phyloP scores from a whole-genome alignment of 2,797 vertebrate genomes.

The Epinephelus awoara region DNA sequence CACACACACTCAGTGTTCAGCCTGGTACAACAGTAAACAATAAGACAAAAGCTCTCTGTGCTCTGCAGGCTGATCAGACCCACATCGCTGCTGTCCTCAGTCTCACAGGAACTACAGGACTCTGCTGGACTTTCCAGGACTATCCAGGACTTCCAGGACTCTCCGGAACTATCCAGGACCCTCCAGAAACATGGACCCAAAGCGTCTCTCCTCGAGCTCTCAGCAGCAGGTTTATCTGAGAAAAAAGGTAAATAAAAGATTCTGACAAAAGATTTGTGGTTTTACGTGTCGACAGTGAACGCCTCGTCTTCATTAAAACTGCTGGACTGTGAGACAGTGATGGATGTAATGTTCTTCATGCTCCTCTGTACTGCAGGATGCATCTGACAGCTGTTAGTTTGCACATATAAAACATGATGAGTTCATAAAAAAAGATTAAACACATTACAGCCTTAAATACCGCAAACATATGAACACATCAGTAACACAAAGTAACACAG shows the following conservation, averaged over 20 bases:
- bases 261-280: too few relatives aligned
- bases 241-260: conserved; percentile 72
- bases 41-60: conserved; percentile 83
- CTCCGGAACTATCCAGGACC: conserved; percentile 1
- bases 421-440: too few relatives aligned
- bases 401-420: too few relatives aligned
- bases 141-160: neutral
- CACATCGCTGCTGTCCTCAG: conserved; percentile 62
- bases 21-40: conserved; percentile 89
- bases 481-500: too few relatives aligned
- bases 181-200: conserved; percentile 75
- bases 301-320: too few relatives aligned
- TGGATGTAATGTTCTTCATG: too few relatives aligned
- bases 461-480: too few relatives aligned
- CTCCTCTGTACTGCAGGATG: too few relatives aligned
- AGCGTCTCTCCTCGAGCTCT: conserved; percentile 64
- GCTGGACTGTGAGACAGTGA: too few relatives aligned
- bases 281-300: too few relatives aligned
- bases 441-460: too few relatives aligned
- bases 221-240: conserved; percentile 71
- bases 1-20: conserved; percentile 49
- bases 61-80: conserved; percentile 57
- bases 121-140: neutral
- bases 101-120: conserved; percentile 54
- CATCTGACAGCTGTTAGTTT: too few relatives aligned